phyloP scores from a whole-genome alignment of 2,888 invertebrate species.

The Opisthograptis luteolata region DNA sequence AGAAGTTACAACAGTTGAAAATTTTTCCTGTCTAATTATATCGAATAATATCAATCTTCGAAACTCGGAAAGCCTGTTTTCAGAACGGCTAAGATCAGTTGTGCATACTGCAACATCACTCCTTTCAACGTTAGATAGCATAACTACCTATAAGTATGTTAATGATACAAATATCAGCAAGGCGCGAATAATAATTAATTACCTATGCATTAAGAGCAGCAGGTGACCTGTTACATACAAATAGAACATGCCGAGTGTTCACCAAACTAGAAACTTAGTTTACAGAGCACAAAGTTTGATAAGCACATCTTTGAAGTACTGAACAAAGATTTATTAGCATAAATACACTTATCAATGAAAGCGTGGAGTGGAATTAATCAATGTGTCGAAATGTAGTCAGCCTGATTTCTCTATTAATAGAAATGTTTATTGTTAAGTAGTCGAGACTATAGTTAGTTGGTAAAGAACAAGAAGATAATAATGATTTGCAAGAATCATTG shows the following conservation, averaged over 20 bases:
- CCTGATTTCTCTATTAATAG: conserved; percentile 64
- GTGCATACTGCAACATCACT: conserved; percentile 20
- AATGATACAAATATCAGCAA: conserved; percentile 17
- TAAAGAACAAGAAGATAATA: not conserved
- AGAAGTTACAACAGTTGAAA: too few species aligned
- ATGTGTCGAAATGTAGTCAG: conserved; percentile 57
- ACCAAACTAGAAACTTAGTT: conserved; percentile 38
- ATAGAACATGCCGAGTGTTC: conserved; percentile 42
- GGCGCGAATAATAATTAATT: conserved; percentile 65
- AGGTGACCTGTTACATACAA: conserved; percentile 48
- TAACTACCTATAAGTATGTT: conserved; percentile 10
- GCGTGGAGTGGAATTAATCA: conserved; percentile 55
- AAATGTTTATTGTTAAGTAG: conserved; percentile 48
- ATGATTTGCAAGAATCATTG: conserved; percentile 17
- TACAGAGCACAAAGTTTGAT: conserved; percentile 11
- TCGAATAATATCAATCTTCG: too few species aligned
- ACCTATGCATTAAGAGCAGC: conserved; percentile 64
- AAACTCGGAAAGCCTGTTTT: too few species aligned
- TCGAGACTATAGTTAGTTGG: conserved; percentile 2
- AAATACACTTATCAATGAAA: conserved; percentile 55
- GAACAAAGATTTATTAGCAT: conserved; percentile 28
- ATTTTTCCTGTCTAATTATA: too few species aligned
- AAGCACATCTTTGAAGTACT: conserved; percentile 6
- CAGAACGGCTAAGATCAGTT: too few species aligned
- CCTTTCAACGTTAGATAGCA: conserved; percentile 8